Percentiles rank a stretch among this genome's conserved stretches.
Evolutionary conservation across 1,140 invertebrate genomes (phyloP).

Genomic region (Drosophila biarmipes): DNA sequence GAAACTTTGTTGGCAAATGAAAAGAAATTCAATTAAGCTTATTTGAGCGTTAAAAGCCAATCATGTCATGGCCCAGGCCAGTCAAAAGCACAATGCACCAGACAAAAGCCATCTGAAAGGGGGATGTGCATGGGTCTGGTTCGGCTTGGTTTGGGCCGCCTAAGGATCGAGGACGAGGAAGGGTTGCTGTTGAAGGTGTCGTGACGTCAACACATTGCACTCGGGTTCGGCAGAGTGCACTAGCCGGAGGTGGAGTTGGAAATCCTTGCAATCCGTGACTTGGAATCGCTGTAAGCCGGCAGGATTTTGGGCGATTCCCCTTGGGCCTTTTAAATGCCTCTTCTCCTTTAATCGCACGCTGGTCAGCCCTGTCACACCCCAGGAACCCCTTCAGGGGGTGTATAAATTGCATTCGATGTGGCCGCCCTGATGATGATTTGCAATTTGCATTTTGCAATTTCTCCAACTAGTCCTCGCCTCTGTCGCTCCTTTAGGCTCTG

Average conservation of each 20-base stretch:
- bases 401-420: conserved; percentile 47
- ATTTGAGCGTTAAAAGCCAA: conserved; percentile 85
- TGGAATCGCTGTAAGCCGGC: conserved; percentile 50
- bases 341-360: conserved; percentile 57
- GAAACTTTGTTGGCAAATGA: conserved; percentile 79
- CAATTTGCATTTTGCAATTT: conserved; percentile 71
- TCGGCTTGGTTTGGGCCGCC: background rate
- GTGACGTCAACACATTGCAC: conserved; percentile 62
- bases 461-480: conserved; percentile 59
- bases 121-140: background rate
- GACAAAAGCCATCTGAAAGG: conserved; percentile 34
- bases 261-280: conserved; percentile 68
- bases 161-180: conserved; percentile 33
- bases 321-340: conserved; percentile 69
- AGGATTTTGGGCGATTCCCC: conserved; percentile 50
- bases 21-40: conserved; percentile 85
- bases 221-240: conserved; percentile 29
- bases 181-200: conserved; percentile 72
- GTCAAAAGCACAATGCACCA: conserved; percentile 74
- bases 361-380: conserved; percentile 37
- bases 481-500: conserved; percentile 32
- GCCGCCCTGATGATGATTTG: conserved; percentile 41
- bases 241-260: conserved; percentile 32
- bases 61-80: conserved; percentile 68
- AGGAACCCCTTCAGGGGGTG: conserved; percentile 9